Evolutionary conservation across 2,888 invertebrate species (phyloP), one percentile per base, ranked within the genome.

Genomic region (Salticus scenicus): DNA sequence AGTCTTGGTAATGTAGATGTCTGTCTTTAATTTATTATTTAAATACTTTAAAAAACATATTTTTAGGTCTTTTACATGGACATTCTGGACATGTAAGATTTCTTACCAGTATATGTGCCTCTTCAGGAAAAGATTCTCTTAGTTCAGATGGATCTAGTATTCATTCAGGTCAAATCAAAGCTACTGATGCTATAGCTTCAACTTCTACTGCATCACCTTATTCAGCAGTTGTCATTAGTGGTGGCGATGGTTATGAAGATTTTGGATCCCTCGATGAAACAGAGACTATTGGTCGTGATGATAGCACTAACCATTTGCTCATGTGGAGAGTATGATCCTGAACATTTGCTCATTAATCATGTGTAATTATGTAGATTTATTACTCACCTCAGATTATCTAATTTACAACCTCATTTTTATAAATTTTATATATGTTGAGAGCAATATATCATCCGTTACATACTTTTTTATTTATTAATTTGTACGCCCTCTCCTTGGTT

Each of bases 61-160:
- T 57, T 47, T 24, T 24, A 57, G 57, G 57, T 57, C 57, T 57
- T 57, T 57, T 57, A 57, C 96, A 98, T 90, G 99, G 98, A 0
- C 98, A 99, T 91, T 98, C 98, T 0, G 99, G 99, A 0, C 98
- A 98, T 91, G 98, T 99, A 33, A 93, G 98, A 70, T 98, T 99
- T 91, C 92, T 99, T 76, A 97, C 98, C 0, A 94, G 95, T 88
- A 76, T 86, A n/a, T 42, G 67, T 42, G 79, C 74, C n/a, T 33
- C 69, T 12, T 74, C 69, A 12, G 31, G 47, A 12, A 47, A 41
- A 28, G 57, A 78, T 42, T 67, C 73, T 0, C 28, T 51, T 17
- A 47, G 30, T 1, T 28, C 33, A 14, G 76, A 77, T 37, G 72
- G 51, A 30, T 72, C n/a, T 0, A 37, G n/a, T 47, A 41, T 41